Conservation (phyloP, 2,888 invertebrate species). For the Flexamia atlantica region DNA sequence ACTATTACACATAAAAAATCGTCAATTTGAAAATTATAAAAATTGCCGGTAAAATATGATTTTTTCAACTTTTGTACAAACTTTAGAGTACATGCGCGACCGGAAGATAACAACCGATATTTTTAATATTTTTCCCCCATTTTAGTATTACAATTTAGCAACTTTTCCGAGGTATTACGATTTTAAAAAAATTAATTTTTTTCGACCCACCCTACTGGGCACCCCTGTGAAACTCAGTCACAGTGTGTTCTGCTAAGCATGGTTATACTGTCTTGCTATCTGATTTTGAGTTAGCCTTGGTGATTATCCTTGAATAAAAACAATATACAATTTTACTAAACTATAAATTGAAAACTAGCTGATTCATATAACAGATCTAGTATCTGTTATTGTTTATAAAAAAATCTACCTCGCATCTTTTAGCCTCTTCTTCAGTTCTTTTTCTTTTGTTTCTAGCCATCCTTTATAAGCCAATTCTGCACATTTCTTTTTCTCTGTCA, state of each 20-base stretch:
- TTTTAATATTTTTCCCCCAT: slow-evolving; percentile 48
- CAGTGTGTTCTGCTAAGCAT: no score
- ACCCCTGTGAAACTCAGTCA: no score
- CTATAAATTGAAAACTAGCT: no score
- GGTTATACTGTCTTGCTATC: no score
- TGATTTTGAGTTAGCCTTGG: no score
- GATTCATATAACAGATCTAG: background rate
- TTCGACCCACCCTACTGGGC: slow-evolving; percentile 54
- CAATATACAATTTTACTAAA: no score
- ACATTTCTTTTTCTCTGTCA: slow-evolving; percentile 59
- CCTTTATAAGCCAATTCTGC: slow-evolving; percentile 66
- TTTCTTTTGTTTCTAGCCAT: slow-evolving; percentile 67
- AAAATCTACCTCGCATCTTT: slow-evolving; percentile 55
- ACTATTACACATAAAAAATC: slow-evolving; percentile 43
- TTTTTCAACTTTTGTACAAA: slow-evolving; percentile 29
- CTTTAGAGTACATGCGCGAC: slow-evolving; percentile 36
- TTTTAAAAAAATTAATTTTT: slow-evolving; percentile 42
- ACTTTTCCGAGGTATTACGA: slow-evolving; percentile 68
- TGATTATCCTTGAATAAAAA: no score
- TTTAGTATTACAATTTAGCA: slow-evolving; percentile 74
- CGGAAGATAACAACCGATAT: slow-evolving; percentile 39
- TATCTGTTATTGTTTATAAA: slow-evolving; percentile 4
- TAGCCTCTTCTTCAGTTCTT: slow-evolving; percentile 61
- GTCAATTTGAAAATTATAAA: slow-evolving; percentile 21
- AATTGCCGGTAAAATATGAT: slow-evolving; percentile 25